phyloP scores from a whole-genome alignment of 2,113 vertebrate species.

The Delphinus delphis region DNA sequence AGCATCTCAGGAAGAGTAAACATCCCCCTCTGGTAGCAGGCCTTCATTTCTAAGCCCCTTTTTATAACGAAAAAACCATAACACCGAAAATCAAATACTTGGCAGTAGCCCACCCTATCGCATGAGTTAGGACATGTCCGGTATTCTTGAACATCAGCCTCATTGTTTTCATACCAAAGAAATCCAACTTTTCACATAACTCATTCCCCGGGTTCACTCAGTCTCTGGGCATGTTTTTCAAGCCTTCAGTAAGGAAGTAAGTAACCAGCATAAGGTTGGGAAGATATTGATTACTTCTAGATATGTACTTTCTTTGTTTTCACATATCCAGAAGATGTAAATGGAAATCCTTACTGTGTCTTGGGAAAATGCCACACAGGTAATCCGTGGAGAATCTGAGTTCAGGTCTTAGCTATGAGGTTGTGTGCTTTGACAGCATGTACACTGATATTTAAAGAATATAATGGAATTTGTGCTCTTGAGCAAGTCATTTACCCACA shows the following conservation, averaged over 20 bases:
- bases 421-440: background rate
- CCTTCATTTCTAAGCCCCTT: background rate
- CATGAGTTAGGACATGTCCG: background rate
- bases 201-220: background rate
- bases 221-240: background rate
- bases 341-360: background rate
- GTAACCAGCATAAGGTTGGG: background rate
- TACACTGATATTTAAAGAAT: background rate
- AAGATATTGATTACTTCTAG: background rate
- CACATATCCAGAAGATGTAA: background rate
- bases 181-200: background rate
- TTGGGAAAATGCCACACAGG: background rate
- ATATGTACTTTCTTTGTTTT: background rate
- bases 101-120: background rate
- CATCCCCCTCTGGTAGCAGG: background rate
- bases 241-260: background rate
- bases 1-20: background rate
- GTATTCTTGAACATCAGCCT: background rate
- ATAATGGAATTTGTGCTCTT: background rate
- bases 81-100: conserved; percentile 30
- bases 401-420: background rate
- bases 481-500: background rate
- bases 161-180: background rate
- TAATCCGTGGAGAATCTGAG: background rate
- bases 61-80: background rate